Evolutionary conservation across 1,140 invertebrate genomes (phyloP).

Genomic region (Monochamus saltuarius): DNA sequence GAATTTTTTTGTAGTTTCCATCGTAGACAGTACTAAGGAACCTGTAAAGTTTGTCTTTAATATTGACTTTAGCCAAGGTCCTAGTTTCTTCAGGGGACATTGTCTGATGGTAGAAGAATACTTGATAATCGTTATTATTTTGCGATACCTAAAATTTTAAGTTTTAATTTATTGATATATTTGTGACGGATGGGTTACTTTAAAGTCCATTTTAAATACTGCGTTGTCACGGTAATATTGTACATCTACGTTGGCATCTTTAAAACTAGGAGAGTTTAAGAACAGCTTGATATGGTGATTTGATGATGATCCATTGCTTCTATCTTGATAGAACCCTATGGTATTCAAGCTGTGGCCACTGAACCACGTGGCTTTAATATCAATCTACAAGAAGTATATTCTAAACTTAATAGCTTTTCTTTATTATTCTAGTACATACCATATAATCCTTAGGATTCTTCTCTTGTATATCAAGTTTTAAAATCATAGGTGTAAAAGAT

Average conservation of each 20-base stretch:
- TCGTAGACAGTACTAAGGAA: slow-evolving; percentile 51
- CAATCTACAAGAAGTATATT: slow-evolving; percentile 52
- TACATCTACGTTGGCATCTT: slow-evolving; percentile 63
- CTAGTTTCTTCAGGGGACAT: slow-evolving; percentile 59
- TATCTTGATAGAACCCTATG: slow-evolving; percentile 70
- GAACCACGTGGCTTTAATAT: slow-evolving; percentile 73
- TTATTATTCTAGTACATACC: slow-evolving; percentile 45
- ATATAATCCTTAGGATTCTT: slow-evolving; percentile 59
- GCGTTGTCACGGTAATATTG: slow-evolving; percentile 62
- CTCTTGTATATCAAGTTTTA: slow-evolving; percentile 59
- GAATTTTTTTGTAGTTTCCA: slow-evolving; percentile 43
- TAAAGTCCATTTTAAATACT: slow-evolving; percentile 61
- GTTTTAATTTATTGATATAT: too few relatives aligned
- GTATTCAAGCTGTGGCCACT: slow-evolving; percentile 70
- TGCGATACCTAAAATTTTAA: slow-evolving; percentile 59
- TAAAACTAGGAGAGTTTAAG: slow-evolving; percentile 68
- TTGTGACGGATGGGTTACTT: slow-evolving; percentile 47
- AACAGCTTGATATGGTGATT: slow-evolving; percentile 69
- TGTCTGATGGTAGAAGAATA: slow-evolving; percentile 60
- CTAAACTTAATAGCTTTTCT: too few relatives aligned
- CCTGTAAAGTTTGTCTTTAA: slow-evolving; percentile 67
- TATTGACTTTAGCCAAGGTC: slow-evolving; percentile 63
- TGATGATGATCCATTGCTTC: slow-evolving; percentile 60
- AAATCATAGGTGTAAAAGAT: slow-evolving; percentile 61
- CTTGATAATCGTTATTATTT: slow-evolving; percentile 61